Evolutionary conservation across 2,113 vertebrate species (phyloP).

Genomic region (Prolemur simus): DNA sequence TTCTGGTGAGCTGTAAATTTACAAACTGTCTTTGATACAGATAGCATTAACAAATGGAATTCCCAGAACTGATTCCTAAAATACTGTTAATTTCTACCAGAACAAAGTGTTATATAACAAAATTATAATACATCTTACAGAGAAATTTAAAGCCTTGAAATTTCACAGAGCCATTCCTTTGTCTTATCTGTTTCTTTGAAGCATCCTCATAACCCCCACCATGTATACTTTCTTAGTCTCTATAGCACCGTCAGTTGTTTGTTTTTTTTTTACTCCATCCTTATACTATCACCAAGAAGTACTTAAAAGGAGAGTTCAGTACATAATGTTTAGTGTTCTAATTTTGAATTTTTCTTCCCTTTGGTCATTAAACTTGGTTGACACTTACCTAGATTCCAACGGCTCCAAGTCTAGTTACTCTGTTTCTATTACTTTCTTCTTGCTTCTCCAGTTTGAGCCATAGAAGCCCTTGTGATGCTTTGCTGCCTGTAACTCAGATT

Average conservation of each 20-base stretch:
- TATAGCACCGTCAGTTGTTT: accelerated
- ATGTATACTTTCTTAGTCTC: neutral
- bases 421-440: neutral
- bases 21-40: neutral
- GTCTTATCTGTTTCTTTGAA: neutral
- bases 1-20: neutral
- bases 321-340: neutral
- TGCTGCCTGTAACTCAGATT: neutral
- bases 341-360: neutral
- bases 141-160: neutral
- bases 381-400: neutral
- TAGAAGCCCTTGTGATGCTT: neutral
- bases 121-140: neutral
- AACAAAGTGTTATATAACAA: neutral
- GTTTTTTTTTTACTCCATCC: neutral
- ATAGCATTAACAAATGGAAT: neutral
- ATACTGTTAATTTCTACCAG: neutral
- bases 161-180: neutral
- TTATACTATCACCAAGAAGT: neutral
- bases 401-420: neutral
- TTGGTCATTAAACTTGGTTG: neutral
- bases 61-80: neutral
- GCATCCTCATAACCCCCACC: neutral
- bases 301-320: neutral
- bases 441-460: neutral